A percentile compares a stretch with the other conserved stretches of the same genome.
These are phyloP conservation scores for Coenobita brevimanus DNA, from an alignment of 1,140 invertebrate genomes.

Conservation along the genomic window DNA sequence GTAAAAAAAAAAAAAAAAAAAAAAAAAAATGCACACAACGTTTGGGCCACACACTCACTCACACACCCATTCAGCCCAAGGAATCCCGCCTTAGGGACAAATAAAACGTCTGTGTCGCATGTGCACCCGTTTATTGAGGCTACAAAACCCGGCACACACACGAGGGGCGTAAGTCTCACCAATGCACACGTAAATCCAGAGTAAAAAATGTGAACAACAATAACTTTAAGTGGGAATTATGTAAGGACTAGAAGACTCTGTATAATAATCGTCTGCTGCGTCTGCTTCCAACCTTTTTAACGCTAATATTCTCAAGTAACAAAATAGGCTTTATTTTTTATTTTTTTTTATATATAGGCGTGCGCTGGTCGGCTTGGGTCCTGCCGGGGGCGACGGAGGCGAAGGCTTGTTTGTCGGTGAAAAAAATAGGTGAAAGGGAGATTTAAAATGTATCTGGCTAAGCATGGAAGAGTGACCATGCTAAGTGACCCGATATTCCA, in stretches of 20 bases:
- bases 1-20: constrained; percentile 7
- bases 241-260: constrained; percentile 66
- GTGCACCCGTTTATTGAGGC: constrained; percentile 65
- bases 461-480: too few species aligned
- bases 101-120: background rate
- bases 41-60: background rate
- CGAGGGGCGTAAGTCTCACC: constrained; percentile 48
- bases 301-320: constrained; percentile 64
- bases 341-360: constrained; percentile 60
- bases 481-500: too few species aligned
- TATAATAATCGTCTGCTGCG: constrained; percentile 63
- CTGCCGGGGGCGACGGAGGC: background rate
- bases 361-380: constrained; percentile 37
- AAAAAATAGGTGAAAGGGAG: background rate
- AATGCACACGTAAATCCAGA: constrained; percentile 64
- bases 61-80: background rate
- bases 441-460: background rate
- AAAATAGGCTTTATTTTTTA: constrained; percentile 63
- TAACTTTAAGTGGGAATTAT: constrained; percentile 64
- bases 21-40: background rate
- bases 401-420: constrained; percentile 42
- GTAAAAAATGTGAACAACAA: constrained; percentile 68
- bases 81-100: background rate
- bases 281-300: constrained; percentile 57
- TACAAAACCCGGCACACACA: constrained; percentile 54